Conservation (phyloP, 1,140 invertebrate species). For the Battus philenor region DNA sequence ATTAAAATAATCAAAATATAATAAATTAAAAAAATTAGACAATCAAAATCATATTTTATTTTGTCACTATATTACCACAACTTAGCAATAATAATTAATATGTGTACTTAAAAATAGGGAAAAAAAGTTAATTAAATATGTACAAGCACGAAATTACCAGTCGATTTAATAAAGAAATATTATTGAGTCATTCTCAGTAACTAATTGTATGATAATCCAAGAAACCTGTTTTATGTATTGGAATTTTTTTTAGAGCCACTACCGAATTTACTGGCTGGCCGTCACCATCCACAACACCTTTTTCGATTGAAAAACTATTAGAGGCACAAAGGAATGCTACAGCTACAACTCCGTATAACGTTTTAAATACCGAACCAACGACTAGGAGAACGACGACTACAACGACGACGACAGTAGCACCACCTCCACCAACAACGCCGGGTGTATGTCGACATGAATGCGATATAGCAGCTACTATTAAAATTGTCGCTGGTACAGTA, state of each 20-base stretch:
- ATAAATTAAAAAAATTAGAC: too few relatives aligned
- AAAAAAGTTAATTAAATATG: too few relatives aligned
- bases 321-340: conserved; percentile 83
- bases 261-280: conserved; percentile 94
- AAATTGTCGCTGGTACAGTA: conserved; percentile 85
- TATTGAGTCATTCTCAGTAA: too few relatives aligned
- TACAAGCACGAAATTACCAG: too few relatives aligned
- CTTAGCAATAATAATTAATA: too few relatives aligned
- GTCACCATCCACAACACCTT: conserved; percentile 87
- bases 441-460: conserved; percentile 86
- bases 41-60: too few relatives aligned
- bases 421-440: conserved; percentile 85
- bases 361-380: conserved; percentile 73
- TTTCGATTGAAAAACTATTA: conserved; percentile 87
- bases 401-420: conserved; percentile 85
- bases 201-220: too few relatives aligned
- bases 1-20: too few relatives aligned
- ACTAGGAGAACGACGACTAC: conserved; percentile 82
- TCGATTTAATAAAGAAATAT: too few relatives aligned
- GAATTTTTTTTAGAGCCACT: conserved; percentile 80
- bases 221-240: too few relatives aligned
- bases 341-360: conserved; percentile 61
- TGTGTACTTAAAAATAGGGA: too few relatives aligned
- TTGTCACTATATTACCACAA: too few relatives aligned
- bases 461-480: conserved; percentile 89